Base-by-base conservation (phyloP, 2,797 vertebrate genomes). In the Anguilla megastoma region DNA sequence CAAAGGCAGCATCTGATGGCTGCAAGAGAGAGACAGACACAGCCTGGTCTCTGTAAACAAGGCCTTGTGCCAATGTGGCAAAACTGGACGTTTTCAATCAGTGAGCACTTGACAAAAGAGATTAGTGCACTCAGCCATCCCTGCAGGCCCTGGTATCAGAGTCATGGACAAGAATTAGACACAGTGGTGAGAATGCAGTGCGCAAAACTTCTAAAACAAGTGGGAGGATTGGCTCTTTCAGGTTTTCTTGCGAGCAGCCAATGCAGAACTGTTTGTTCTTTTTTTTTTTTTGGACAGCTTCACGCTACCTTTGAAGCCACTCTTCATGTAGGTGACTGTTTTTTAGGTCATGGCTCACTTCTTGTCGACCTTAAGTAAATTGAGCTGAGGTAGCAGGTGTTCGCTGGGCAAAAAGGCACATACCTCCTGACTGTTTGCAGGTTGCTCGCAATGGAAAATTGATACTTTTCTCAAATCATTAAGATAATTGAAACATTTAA, bases 21-120 rank as follows among this genome's bases (percentile, higher is more conserved):
- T 93, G 93, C 93, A 94, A 93, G 93, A 91, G 92, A 89, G 89
- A 92, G 90, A 84, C 18, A 91, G 91, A 91, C 71, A 90, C 91
- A 80, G 92, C 84, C 85, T 89, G 87, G 89, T 89, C 94, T 88
- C 80, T 91, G 93, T 95, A 95, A 95, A 96, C 94, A 96, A 85
- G 94, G 89, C 88, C 87, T 91, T 89, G 84, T 85, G 93, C 93
- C 94, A 93, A 94, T 93, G 95, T 92, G 94, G 95, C 94, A 94
- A 95, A 96, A 93, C 95, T 96, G 95, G 92, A 91, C 93, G 92
- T 94, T 88, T 90, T 69, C 2, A 69, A n/a, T 85, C 84, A 1
- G 24, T 69, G 3, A 27, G 63, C 6, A 27, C 63, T 69, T 69
- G 27, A 69, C n/a, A 58, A 58, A 66, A 66, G 60, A 16, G 2